phyloP scores from a whole-genome alignment of 2,113 vertebrate species.

The Acinonyx jubatus region DNA sequence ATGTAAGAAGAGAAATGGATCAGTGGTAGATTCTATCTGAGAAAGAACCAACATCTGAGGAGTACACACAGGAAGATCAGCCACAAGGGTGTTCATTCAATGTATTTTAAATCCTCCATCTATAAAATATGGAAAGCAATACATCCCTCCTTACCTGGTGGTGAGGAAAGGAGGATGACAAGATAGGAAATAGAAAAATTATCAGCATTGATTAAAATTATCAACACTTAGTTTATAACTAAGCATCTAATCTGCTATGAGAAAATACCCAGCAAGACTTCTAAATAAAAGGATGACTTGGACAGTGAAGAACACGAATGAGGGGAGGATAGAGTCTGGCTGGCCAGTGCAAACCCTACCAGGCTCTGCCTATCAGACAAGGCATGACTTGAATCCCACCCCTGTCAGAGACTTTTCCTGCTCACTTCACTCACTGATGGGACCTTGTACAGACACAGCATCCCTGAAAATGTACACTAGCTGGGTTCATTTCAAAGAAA shows the following conservation, averaged over 20 bases:
- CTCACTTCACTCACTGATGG: background rate
- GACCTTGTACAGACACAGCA: background rate
- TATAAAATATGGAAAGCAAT: background rate
- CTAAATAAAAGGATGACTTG: background rate
- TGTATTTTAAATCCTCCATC: background rate
- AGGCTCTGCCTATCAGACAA: background rate
- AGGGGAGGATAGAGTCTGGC: background rate
- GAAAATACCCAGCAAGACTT: background rate
- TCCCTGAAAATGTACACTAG: background rate
- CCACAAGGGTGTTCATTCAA: background rate
- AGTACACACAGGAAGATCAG: background rate
- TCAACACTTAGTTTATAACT: background rate
- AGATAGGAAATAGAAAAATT: background rate
- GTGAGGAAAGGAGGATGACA: background rate
- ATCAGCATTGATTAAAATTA: background rate
- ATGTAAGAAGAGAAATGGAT: background rate
- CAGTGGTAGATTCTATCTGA: background rate
- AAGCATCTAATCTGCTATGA: background rate
- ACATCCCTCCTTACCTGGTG: background rate
- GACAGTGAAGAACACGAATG: background rate
- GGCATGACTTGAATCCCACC: background rate
- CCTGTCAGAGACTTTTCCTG: background rate
- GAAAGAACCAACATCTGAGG: background rate
- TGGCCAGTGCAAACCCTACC: background rate
- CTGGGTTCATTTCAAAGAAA: constrained; percentile 10